Conservation (phyloP, 2,113 vertebrate species). For the Pituophis catenifer region DNA sequence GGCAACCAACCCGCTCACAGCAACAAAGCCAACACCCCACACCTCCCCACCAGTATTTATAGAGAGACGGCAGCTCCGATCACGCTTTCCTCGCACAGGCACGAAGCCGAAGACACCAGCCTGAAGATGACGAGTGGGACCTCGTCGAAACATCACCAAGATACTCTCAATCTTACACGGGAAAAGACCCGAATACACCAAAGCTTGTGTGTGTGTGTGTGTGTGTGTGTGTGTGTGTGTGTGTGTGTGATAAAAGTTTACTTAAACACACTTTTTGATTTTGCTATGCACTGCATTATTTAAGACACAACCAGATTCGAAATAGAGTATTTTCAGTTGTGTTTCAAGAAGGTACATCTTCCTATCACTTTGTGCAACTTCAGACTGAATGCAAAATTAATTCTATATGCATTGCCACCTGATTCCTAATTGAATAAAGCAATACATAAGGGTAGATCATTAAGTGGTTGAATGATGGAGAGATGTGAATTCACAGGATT, state of each 20-base stretch:
- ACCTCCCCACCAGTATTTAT: too few relatives aligned
- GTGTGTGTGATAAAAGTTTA: background rate
- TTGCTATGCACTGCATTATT: background rate
- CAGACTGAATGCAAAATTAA: constrained; percentile 24
- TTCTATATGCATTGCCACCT: constrained; percentile 10
- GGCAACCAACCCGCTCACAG: too few relatives aligned
- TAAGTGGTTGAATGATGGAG: constrained; percentile 9
- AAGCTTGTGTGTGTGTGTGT: too few relatives aligned
- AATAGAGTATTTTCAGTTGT: constrained; percentile 1
- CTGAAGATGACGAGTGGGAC: too few relatives aligned
- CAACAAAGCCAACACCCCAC: too few relatives aligned
- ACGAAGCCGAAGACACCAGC: too few relatives aligned
- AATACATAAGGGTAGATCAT: constrained; percentile 25
- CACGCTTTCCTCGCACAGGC: too few relatives aligned
- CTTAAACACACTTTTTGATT: background rate
- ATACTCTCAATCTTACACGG: too few relatives aligned
- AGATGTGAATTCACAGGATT: background rate
- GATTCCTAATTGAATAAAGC: background rate
- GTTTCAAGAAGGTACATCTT: constrained; percentile 6
- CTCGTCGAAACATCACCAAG: too few relatives aligned
- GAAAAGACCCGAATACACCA: too few relatives aligned
- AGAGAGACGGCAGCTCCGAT: too few relatives aligned
- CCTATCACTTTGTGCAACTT: background rate
- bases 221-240: too few relatives aligned
- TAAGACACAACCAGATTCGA: constrained; percentile 8